Conservation (phyloP, 2,888 invertebrate species). For the Eupeodes latifasciatus region DNA sequence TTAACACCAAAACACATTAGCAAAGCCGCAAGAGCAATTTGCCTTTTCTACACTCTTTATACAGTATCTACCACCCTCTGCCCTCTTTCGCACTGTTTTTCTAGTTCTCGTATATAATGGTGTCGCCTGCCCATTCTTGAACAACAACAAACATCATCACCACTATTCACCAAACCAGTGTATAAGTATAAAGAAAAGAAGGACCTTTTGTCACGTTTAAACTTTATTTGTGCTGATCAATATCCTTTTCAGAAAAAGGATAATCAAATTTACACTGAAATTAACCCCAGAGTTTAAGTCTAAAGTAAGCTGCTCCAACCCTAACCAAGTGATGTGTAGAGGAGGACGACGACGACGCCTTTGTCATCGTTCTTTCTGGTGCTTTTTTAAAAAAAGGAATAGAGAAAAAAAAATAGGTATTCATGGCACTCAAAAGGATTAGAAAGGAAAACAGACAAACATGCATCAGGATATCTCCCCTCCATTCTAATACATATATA, state of each 20-base stretch:
- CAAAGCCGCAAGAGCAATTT: slow-evolving; percentile 63
- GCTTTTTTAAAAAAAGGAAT: background rate
- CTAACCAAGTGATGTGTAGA: slow-evolving; percentile 13
- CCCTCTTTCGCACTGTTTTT: background rate
- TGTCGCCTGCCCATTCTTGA: background rate
- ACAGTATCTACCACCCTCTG: background rate
- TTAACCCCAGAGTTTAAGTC: slow-evolving; percentile 55
- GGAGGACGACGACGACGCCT: background rate
- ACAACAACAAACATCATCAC: slow-evolving; percentile 12
- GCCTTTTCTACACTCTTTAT: slow-evolving; percentile 5
- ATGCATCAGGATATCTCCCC: slow-evolving; percentile 37
- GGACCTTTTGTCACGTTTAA: slow-evolving; percentile 65
- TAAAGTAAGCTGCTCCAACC: slow-evolving; percentile 29
- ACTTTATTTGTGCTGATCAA: slow-evolving; percentile 64
- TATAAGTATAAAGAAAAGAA: background rate
- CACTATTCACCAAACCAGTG: slow-evolving; percentile 3
- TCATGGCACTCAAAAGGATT: slow-evolving; percentile 53
- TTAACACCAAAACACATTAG: slow-evolving; percentile 61
- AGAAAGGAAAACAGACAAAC: slow-evolving; percentile 40
- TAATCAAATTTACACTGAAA: slow-evolving; percentile 72
- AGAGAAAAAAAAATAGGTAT: slow-evolving; percentile 14
- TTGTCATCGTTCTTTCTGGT: slow-evolving; percentile 18
- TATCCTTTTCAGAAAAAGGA: slow-evolving; percentile 55
- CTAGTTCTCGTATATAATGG: background rate
- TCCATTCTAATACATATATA: too few relatives aligned